Conservation (phyloP, 2,113 vertebrate genomes). For the Gambusia affinis region DNA sequence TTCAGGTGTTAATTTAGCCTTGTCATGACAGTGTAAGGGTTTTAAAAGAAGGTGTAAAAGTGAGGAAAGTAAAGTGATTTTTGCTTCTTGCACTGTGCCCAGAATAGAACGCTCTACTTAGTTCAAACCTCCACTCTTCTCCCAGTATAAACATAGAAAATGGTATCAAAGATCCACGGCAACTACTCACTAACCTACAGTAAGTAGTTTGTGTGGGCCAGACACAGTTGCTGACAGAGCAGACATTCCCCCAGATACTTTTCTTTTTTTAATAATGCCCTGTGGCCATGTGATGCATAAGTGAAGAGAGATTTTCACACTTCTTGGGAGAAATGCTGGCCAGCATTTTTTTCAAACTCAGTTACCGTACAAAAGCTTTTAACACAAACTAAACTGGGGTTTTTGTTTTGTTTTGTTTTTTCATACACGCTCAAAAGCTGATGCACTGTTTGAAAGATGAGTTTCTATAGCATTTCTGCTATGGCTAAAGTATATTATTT, state of each 20-base stretch:
- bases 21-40: background rate
- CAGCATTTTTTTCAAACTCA: conserved; percentile 29
- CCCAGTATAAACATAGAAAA: conserved; percentile 1
- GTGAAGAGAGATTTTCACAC: conserved; percentile 14
- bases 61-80: background rate
- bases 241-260: conserved; percentile 39
- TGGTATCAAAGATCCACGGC: conserved; percentile 1
- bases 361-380: conserved; percentile 26
- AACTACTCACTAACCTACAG: background rate
- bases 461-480: background rate
- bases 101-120: background rate
- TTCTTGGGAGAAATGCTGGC: conserved; percentile 23
- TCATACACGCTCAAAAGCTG: background rate
- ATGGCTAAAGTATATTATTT: background rate
- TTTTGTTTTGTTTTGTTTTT: conserved; percentile 2
- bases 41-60: background rate
- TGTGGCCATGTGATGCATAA: conserved; percentile 37
- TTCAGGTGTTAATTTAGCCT: background rate
- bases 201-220: conserved; percentile 3
- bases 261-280: conserved; percentile 33
- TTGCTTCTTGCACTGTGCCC: background rate
- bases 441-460: background rate
- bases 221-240: conserved; percentile 55
- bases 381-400: background rate
- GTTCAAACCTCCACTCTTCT: background rate